phyloP scores from a whole-genome alignment of 2,888 invertebrate genomes.

The Exocentrus adspersus region DNA sequence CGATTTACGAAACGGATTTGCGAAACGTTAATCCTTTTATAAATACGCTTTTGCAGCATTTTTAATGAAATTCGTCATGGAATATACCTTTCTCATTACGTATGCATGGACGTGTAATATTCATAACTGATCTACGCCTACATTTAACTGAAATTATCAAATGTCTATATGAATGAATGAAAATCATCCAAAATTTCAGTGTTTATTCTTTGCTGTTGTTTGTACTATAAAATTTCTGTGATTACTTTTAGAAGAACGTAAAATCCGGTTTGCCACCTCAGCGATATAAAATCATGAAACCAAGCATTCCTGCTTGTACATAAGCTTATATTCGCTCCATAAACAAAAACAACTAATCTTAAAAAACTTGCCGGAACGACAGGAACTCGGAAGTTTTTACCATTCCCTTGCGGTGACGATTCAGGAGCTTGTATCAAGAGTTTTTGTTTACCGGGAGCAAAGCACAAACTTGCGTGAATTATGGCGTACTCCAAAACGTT shows the following conservation, averaged over 20 bases:
- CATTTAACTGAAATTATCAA: slow-evolving; percentile 10
- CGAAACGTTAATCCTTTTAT: slow-evolving; percentile 11
- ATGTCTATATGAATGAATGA: background rate
- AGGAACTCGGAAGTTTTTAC: background rate
- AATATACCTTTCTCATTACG: slow-evolving; percentile 10
- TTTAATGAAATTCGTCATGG: slow-evolving; percentile 7
- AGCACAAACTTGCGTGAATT: background rate
- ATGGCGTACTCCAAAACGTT: background rate
- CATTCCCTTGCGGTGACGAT: background rate
- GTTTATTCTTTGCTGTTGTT: no score
- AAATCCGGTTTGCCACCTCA: no score
- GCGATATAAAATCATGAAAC: no score
- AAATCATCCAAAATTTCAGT: background rate
- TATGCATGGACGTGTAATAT: slow-evolving; percentile 10
- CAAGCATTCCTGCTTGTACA: no score
- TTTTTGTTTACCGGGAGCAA: background rate
- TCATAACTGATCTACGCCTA: background rate
- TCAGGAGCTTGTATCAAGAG: background rate
- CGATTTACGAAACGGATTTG: slow-evolving; percentile 1
- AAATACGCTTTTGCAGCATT: slow-evolving; percentile 4
- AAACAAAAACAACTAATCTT: no score
- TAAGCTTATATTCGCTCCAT: no score
- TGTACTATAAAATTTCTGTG: no score
- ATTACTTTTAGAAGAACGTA: no score
- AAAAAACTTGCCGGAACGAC: no score